Conservation (phyloP, 1,140 invertebrate genomes). For the Megalopta genalis region DNA sequence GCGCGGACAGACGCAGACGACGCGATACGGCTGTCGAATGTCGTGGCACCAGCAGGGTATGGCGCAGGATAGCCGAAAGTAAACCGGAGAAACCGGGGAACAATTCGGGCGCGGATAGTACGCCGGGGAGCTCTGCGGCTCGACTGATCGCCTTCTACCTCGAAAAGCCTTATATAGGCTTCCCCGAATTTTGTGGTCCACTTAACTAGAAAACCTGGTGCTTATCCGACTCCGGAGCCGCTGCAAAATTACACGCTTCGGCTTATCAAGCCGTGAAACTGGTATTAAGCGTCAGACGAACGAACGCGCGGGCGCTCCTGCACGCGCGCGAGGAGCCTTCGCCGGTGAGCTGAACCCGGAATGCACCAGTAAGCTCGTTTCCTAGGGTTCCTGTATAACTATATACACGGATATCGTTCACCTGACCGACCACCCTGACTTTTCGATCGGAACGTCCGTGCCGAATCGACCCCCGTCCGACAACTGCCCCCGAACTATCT, state of each 20-base stretch:
- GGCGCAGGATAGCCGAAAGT: no score
- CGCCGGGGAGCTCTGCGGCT: constrained; percentile 54
- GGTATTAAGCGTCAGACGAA: constrained; percentile 72
- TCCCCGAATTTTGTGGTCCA: constrained; percentile 77
- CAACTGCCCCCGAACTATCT: not conserved
- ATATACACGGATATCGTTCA: constrained; percentile 62
- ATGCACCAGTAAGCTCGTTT: constrained; percentile 64
- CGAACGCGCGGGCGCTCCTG: constrained; percentile 64
- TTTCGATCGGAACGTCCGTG: constrained; percentile 59
- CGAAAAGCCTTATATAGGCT: constrained; percentile 75
- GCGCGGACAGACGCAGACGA: no score
- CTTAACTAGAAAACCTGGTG: constrained; percentile 78
- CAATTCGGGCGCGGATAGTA: constrained; percentile 49
- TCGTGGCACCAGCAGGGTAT: no score
- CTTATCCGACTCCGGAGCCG: constrained; percentile 69
- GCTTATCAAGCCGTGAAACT: constrained; percentile 77
- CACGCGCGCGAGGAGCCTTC: constrained; percentile 63
- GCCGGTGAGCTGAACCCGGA: constrained; percentile 59
- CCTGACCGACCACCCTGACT: constrained; percentile 63
- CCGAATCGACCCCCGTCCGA: constrained; percentile 33
- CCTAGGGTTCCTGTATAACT: constrained; percentile 60
- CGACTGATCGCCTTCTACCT: constrained; percentile 71
- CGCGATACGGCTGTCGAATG: no score
- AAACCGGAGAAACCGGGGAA: constrained; percentile 3
- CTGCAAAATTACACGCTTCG: constrained; percentile 77